Evolutionary conservation across 2,113 vertebrate species (phyloP), one percentile per base, ranked within the genome.

Genomic region (Parotia lawesii): DNA sequence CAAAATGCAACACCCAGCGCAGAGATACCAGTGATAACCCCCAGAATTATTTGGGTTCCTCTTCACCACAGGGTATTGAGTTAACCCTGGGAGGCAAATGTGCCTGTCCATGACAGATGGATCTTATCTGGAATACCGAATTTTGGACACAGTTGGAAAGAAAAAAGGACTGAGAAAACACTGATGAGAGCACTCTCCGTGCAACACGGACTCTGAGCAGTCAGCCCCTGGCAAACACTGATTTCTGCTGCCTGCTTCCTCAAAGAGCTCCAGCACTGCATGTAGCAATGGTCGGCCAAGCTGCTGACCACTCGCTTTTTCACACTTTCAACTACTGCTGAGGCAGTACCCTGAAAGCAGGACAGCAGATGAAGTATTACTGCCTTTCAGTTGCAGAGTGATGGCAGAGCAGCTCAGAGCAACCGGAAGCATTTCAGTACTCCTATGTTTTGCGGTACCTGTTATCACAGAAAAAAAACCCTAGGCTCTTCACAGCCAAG

Each of bases 241-340:
- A 1, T 73, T 76, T 74, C 47, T 92, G 76, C 44, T 62, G 42
- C 16, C 56, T 12, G 1, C 47, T 33, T 31, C 69, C 17, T 70
- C 50, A 72, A 29, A 88, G 44, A 80, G 16, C 22, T 50, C 29
- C 28, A 1, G 17, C 10, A 35, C 15, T 62, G 54, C 66, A 65
- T 0, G 0, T 6, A 72, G 40, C 58, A 40, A 7, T 33, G 42
- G 35, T 15, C 19, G 0, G 69, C 72, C 72, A 76, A 76, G n/a
- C n/a, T 45, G 29, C 75, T 29, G 75, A 56, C 60, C 58, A 12
- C 24, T 62, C 0, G 0, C 17, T 70, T 86, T 82, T 83, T 65
- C 83, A 76, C 37, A 17, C 4, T 62, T 69, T 21, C 60, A 66
- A 7, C 27, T 57, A 44, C 19, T 25, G 42, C 62, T 5, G 3